These are phyloP conservation scores for Mylabris phalerata DNA, from an alignment of 1,140 invertebrate genomes.

Conservation along the genomic window DNA sequence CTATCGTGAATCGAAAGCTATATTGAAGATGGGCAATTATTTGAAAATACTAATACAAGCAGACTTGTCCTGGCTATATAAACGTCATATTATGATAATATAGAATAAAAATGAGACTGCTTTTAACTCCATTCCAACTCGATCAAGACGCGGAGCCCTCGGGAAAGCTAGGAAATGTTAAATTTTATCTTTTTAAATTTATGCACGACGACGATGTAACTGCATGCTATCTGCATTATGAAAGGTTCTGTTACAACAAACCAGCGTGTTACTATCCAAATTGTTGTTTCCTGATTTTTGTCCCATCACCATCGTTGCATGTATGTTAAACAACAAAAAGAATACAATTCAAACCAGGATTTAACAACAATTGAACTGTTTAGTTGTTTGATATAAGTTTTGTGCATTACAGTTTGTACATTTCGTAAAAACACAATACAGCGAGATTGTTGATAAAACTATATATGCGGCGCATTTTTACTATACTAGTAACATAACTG, in stretches of 20 bases:
- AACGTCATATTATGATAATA: conserved; percentile 25
- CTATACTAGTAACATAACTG: neutral
- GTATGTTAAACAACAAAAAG: neutral
- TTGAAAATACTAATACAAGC: too few relatives aligned
- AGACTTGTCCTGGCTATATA: neutral
- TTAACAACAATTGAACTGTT: conserved; percentile 11
- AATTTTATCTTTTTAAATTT: conserved; percentile 22
- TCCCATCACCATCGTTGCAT: too few relatives aligned
- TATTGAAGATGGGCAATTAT: too few relatives aligned
- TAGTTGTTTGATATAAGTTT: conserved; percentile 9
- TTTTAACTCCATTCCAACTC: conserved; percentile 16
- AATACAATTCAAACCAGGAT: conserved; percentile 7
- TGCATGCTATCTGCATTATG: conserved; percentile 23
- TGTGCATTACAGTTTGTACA: conserved; percentile 1
- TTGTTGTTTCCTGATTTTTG: neutral
- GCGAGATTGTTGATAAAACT: conserved; percentile 11
- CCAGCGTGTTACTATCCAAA: conserved; percentile 4
- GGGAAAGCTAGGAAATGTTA: conserved; percentile 17
- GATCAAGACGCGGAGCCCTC: conserved; percentile 15
- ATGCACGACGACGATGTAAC: conserved; percentile 21
- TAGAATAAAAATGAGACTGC: conserved; percentile 14
- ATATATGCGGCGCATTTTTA: neutral
- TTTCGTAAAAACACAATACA: neutral
- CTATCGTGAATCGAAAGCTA: too few relatives aligned
- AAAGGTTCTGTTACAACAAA: conserved; percentile 13